Evolutionary conservation across 2,113 vertebrate species (phyloP).

Genomic region (Crotalus horridus): DNA sequence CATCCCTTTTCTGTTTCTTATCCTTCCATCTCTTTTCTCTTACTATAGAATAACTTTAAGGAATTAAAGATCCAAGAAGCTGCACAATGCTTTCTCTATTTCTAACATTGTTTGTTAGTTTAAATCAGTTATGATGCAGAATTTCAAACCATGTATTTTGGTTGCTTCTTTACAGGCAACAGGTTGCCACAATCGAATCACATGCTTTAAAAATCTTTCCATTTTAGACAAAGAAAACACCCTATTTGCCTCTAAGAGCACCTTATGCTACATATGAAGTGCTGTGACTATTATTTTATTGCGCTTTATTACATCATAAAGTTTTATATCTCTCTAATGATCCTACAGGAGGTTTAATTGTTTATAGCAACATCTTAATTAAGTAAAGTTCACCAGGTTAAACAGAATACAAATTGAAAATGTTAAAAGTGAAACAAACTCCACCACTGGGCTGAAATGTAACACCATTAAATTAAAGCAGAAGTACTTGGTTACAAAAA

Average conservation of each 20-base stretch:
- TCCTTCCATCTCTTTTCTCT: background rate
- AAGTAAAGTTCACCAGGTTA: conserved; percentile 73
- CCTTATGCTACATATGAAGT: conserved; percentile 52
- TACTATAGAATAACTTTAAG: background rate
- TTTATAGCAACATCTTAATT: conserved; percentile 77
- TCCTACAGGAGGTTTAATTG: conserved; percentile 76
- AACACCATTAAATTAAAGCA: conserved; percentile 40
- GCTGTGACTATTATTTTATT: conserved; percentile 72
- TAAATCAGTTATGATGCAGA: background rate
- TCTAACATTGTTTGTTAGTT: background rate
- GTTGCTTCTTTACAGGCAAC: background rate
- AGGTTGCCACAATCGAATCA: background rate
- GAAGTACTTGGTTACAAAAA: conserved; percentile 36
- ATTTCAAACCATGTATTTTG: background rate
- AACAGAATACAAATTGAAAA: conserved; percentile 71
- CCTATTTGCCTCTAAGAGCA: conserved; percentile 49
- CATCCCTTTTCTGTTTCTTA: background rate
- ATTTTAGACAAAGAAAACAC: conserved; percentile 33
- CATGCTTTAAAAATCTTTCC: background rate
- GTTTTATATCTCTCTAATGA: conserved; percentile 78
- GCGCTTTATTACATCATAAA: conserved; percentile 77
- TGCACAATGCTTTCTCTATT: background rate
- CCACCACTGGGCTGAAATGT: conserved; percentile 37
- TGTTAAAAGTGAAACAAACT: conserved; percentile 63
- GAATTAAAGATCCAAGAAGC: background rate